phyloP scores from a whole-genome alignment of 2,113 vertebrate genomes.

The Nicator chloris region DNA sequence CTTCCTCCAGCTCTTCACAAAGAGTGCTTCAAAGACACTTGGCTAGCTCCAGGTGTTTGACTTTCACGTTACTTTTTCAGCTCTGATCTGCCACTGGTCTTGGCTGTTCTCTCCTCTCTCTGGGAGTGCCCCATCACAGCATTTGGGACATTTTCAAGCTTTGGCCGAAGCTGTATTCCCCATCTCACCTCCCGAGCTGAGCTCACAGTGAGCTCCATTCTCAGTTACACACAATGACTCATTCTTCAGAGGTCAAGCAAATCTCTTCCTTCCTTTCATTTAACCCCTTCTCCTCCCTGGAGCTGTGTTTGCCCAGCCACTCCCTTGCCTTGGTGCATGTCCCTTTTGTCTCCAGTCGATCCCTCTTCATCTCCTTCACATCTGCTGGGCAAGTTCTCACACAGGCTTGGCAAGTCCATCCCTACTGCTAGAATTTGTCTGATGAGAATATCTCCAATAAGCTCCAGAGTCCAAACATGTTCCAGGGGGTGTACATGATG shows the following conservation, averaged over 20 bases:
- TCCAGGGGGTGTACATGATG: background rate
- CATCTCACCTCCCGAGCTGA: background rate
- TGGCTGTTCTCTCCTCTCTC: background rate
- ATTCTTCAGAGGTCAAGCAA: background rate
- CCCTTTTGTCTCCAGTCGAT: background rate
- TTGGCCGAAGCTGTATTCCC: background rate
- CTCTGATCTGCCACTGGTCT: background rate
- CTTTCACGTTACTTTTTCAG: background rate
- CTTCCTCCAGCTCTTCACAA: background rate
- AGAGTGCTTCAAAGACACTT: background rate
- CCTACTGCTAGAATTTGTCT: background rate
- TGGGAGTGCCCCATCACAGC: background rate
- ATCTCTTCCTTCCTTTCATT: background rate
- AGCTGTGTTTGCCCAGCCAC: background rate
- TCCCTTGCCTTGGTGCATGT: fast-evolving
- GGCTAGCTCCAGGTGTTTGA: background rate
- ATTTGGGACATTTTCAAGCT: background rate
- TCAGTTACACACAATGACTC: background rate
- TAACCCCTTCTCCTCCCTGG: background rate
- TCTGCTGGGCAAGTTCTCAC: background rate
- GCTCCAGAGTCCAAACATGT: fast-evolving
- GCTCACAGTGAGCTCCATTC: background rate
- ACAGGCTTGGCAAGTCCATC: background rate
- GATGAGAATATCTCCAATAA: background rate
- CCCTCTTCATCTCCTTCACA: background rate